phyloP scores from a whole-genome alignment of 2,113 vertebrate species.

The Dicerorhinus sumatrensis region DNA sequence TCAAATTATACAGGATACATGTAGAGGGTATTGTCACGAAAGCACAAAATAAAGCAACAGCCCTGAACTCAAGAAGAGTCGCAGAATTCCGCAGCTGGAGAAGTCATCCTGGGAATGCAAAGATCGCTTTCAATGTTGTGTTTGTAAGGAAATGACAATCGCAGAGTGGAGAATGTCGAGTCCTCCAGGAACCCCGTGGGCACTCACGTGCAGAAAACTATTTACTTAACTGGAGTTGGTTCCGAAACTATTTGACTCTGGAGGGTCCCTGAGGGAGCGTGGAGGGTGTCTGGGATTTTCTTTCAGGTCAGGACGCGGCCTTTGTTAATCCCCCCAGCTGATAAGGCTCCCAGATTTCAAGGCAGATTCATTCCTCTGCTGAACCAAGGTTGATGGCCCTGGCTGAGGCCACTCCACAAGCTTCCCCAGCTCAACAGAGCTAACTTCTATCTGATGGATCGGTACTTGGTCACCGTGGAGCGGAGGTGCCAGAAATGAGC shows the following conservation, averaged over 20 bases:
- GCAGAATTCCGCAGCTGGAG: slow-evolving; percentile 63
- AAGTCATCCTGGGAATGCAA: slow-evolving; percentile 76
- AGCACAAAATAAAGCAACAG: slow-evolving; percentile 60
- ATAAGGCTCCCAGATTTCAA: slow-evolving; percentile 60
- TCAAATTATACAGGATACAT: slow-evolving; percentile 75
- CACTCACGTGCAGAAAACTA: slow-evolving; percentile 56
- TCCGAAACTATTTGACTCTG: slow-evolving; percentile 44
- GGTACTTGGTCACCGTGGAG: neutral
- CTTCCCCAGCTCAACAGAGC: neutral
- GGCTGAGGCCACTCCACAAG: neutral
- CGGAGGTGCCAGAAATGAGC: neutral
- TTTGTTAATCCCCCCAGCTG: slow-evolving; percentile 41
- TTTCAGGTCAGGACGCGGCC: neutral
- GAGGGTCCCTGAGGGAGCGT: neutral
- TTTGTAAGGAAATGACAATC: slow-evolving; percentile 74
- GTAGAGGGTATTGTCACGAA: slow-evolving; percentile 80
- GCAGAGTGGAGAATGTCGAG: slow-evolving; percentile 57
- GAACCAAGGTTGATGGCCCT: slow-evolving; percentile 7
- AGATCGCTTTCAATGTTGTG: slow-evolving; percentile 37
- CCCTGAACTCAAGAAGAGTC: slow-evolving; percentile 71
- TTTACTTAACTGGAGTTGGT: slow-evolving; percentile 71
- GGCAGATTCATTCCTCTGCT: neutral
- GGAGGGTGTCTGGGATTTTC: slow-evolving; percentile 39
- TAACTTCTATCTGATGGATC: neutral
- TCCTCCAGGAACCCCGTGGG: slow-evolving; percentile 49